A percentile compares a stretch with the other conserved stretches of the same genome.
phyloP scores from a whole-genome alignment of 1,140 invertebrate species.

The Grapholita molesta region DNA sequence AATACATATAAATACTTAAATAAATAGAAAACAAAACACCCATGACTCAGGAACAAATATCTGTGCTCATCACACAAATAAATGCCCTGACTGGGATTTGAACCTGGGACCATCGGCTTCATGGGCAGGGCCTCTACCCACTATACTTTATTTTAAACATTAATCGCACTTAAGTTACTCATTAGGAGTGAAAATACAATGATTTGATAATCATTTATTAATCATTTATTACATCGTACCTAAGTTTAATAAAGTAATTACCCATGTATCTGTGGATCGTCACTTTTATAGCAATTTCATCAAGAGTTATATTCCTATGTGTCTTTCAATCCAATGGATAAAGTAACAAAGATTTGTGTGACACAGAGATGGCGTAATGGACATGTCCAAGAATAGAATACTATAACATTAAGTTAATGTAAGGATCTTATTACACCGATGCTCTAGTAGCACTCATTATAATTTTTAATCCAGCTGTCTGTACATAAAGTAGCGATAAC shows the following conservation, averaged over 20 bases:
- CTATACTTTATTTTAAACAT: too few relatives aligned
- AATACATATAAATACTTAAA: too few relatives aligned
- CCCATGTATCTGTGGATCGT: neutral
- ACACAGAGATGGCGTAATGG: slow-evolving; percentile 6
- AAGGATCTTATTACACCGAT: slow-evolving; percentile 25
- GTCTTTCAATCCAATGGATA: neutral
- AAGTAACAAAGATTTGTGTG: slow-evolving; percentile 4
- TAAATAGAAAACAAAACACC: too few relatives aligned
- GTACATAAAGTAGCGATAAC: slow-evolving; percentile 40
- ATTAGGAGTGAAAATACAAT: too few relatives aligned
- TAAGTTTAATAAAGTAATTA: neutral
- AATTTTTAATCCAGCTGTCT: slow-evolving; percentile 39
- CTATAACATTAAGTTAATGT: slow-evolving; percentile 9
- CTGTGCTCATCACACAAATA: too few relatives aligned
- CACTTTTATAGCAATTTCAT: neutral
- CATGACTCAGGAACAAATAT: too few relatives aligned
- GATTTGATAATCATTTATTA: too few relatives aligned
- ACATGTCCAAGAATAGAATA: neutral
- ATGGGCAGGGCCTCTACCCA: too few relatives aligned
- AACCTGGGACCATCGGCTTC: too few relatives aligned
- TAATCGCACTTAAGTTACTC: too few relatives aligned
- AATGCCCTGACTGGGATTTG: too few relatives aligned
- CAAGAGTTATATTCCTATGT: neutral
- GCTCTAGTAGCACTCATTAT: slow-evolving; percentile 33
- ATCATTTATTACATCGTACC: too few relatives aligned